Conservation (phyloP, 2,113 vertebrate genomes). For the Archilochus colubris region DNA sequence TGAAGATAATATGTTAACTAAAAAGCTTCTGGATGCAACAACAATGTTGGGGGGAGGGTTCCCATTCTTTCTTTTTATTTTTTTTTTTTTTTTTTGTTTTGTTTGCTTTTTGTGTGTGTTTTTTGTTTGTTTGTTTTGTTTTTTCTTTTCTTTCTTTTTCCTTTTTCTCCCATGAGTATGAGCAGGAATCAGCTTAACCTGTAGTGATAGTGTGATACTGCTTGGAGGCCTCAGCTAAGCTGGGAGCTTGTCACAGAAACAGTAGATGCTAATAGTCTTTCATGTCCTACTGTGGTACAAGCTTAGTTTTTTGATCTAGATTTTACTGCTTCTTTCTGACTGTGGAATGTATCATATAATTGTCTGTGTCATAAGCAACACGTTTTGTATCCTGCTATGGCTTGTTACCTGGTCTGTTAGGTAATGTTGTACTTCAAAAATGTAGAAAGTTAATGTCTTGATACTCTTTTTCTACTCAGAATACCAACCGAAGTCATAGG, state of each 20-base stretch:
- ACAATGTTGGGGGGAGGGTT: background rate
- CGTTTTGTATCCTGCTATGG: background rate
- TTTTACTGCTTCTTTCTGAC: background rate
- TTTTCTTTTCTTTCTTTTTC: background rate
- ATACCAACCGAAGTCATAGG: background rate
- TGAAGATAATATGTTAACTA: background rate
- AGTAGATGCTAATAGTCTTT: background rate
- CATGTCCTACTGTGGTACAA: background rate
- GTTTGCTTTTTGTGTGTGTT: too few species aligned
- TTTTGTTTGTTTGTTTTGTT: background rate
- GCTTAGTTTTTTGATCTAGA: background rate
- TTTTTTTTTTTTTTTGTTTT: background rate
- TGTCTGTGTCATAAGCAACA: background rate
- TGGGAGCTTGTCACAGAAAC: background rate
- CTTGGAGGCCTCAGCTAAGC: background rate
- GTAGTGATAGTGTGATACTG: background rate
- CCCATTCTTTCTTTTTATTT: background rate
- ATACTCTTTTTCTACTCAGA: slow-evolving; percentile 18
- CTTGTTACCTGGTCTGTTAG: background rate
- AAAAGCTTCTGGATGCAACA: background rate
- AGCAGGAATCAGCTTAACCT: background rate
- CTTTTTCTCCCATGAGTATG: background rate
- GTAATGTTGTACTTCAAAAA: background rate
- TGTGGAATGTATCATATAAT: background rate
- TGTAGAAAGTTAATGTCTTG: background rate